Evolutionary conservation across 2,797 vertebrate species (phyloP).

Genomic region (Sternotherus odoratus): DNA sequence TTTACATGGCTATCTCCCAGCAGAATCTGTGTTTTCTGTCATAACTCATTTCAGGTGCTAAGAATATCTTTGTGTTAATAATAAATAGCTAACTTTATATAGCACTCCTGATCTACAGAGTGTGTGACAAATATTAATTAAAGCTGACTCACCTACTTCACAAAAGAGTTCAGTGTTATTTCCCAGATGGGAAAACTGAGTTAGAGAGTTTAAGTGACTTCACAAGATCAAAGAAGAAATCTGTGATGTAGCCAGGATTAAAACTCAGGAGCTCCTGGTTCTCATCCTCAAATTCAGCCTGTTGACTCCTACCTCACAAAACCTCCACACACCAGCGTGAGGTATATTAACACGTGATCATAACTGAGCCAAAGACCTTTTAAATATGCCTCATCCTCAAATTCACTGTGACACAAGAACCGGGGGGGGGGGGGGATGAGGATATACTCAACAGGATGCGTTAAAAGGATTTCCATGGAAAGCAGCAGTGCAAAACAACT

Average conservation of each 20-base stretch:
- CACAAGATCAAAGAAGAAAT: not conserved
- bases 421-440: not conserved
- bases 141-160: conserved; percentile 47
- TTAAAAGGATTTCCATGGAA: not conserved
- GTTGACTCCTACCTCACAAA: not conserved
- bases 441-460: not conserved
- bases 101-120: conserved; percentile 39
- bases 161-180: accelerated
- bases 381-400: not conserved
- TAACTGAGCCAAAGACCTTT: not conserved
- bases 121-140: not conserved
- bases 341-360: accelerated
- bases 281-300: conserved; percentile 12
- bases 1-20: conserved; percentile 28
- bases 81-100: conserved; percentile 40
- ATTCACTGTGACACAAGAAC: not conserved
- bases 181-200: not conserved
- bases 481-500: not conserved
- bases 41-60: conserved; percentile 48
- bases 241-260: conserved; percentile 14
- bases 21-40: conserved; percentile 40
- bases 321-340: not conserved
- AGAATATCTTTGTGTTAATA: conserved; percentile 20
- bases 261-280: not conserved
- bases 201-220: not conserved